phyloP scores from a whole-genome alignment of 2,113 vertebrate species.

The Alectura lathami region DNA sequence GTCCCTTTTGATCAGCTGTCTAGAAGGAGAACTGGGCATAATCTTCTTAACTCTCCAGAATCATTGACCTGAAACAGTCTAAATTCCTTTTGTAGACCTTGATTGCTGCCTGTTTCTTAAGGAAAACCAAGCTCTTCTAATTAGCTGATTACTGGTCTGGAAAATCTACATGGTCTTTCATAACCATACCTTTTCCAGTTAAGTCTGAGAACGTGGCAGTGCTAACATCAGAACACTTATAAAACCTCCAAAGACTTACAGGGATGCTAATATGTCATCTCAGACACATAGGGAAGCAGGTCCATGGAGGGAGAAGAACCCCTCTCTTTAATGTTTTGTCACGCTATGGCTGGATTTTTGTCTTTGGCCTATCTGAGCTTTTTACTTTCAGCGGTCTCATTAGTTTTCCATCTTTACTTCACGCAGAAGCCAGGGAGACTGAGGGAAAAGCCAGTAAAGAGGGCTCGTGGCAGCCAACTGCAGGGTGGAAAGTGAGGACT shows the following conservation, averaged over 20 bases:
- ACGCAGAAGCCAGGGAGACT: background rate
- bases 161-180: conserved; percentile 1
- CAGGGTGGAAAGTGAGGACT: background rate
- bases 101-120: background rate
- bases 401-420: background rate
- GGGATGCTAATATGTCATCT: background rate
- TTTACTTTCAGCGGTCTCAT: background rate
- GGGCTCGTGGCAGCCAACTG: background rate
- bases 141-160: conserved; percentile 1
- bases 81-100: background rate
- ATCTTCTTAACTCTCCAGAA: conserved; percentile 5
- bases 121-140: background rate
- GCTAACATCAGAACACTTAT: background rate
- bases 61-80: conserved; percentile 2
- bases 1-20: background rate
- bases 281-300: background rate
- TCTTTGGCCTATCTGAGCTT: background rate
- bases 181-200: background rate
- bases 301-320: background rate
- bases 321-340: background rate
- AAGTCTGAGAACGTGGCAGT: background rate
- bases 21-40: background rate
- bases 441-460: background rate
- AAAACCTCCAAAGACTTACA: background rate
- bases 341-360: background rate